These are phyloP conservation scores for Pristis pectinata DNA, from an alignment of 2,797 vertebrate genomes.

Conservation along the genomic window DNA sequence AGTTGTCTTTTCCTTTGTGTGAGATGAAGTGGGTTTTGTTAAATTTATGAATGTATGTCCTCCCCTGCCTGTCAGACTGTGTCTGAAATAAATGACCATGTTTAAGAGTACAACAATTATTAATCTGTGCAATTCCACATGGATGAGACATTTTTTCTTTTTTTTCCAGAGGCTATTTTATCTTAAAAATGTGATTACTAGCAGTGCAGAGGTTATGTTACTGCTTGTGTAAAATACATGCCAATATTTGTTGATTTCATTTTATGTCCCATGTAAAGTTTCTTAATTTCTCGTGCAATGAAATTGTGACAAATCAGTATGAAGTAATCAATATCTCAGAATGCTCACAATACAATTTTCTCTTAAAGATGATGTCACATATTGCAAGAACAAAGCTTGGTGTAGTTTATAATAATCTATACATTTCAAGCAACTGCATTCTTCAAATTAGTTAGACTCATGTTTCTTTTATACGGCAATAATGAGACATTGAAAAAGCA, in stretches of 20 bases:
- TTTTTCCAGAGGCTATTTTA: neutral
- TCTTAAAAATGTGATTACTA: neutral
- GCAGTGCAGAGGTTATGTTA: neutral
- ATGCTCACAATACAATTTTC: neutral
- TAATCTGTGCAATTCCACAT: constrained; percentile 30
- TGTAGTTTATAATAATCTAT: neutral
- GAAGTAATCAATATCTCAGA: constrained; percentile 10
- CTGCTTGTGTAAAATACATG: neutral
- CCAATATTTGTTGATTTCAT: constrained; percentile 23
- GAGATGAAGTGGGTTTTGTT: constrained; percentile 34
- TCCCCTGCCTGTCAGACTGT: constrained; percentile 14
- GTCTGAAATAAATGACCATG: neutral
- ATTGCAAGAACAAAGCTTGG: neutral
- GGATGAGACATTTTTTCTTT: neutral
- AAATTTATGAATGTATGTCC: constrained; percentile 30
- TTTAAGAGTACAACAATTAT: constrained; percentile 18
- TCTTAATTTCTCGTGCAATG: neutral
- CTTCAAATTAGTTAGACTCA: neutral
- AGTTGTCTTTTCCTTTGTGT: constrained; percentile 27
- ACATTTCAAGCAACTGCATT: neutral
- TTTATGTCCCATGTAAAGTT: neutral
- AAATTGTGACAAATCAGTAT: constrained; percentile 2
- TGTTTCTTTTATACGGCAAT: neutral
- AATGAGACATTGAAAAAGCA: neutral
- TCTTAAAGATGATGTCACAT: neutral